A percentile compares a stretch with the other conserved stretches of the same genome.
These are phyloP conservation scores for Oscarella lobularis DNA, from an alignment of 37 sponge, comb jelly and placozoan species.

Conservation along the genomic window DNA sequence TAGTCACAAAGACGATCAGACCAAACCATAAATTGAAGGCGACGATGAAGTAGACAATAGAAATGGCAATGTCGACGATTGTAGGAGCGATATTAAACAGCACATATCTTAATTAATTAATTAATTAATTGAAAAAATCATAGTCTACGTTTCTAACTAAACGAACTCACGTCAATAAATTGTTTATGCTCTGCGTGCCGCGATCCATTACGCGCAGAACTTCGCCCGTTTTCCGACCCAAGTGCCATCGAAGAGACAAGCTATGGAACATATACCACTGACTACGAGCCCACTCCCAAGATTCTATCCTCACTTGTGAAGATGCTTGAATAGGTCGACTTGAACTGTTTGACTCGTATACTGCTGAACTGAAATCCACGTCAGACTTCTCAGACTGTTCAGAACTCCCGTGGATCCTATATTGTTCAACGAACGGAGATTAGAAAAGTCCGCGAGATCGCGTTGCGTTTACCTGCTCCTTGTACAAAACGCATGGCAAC, in stretches of 20 bases:
- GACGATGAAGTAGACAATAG: conserved; percentile 85
- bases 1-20: conserved; percentile 86
- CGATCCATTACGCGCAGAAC: conserved; percentile 89
- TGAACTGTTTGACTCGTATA: conserved; percentile 68
- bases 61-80: conserved; percentile 81
- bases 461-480: conserved; percentile 9
- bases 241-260: conserved; percentile 92
- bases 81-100: conserved; percentile 91
- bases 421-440: no score
- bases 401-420: conserved; percentile 54
- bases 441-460: no score
- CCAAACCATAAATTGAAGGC: conserved; percentile 98
- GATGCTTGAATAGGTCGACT: conserved; percentile 63
- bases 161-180: conserved; percentile 42
- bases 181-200: conserved; percentile 75
- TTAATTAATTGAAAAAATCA: no score
- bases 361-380: conserved; percentile 94
- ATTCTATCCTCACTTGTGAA: conserved; percentile 55
- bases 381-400: conserved; percentile 52
- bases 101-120: no score
- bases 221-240: conserved; percentile 93
- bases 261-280: no score
- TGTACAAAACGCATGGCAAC: conserved; percentile 64
- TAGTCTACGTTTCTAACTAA: background rate
- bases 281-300: no score